phyloP scores from a whole-genome alignment of 1,140 invertebrate genomes.

The Zaprionus gabonicus region DNA sequence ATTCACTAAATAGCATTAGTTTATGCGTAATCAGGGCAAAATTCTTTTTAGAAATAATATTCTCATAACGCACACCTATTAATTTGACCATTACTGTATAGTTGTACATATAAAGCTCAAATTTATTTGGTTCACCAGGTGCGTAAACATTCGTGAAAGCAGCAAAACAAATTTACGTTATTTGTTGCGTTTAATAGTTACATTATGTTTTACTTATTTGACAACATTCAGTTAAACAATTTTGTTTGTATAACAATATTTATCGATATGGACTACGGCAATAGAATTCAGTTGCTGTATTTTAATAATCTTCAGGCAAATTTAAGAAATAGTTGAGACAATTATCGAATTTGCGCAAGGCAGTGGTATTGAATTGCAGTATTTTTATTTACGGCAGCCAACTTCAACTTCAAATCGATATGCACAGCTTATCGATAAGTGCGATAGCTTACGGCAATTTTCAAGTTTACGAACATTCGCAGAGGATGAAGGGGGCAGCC shows the following conservation, averaged over 20 bases:
- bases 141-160: background rate
- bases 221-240: background rate
- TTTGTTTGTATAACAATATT: background rate
- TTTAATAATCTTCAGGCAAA: background rate
- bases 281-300: background rate
- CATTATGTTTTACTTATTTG: conserved; percentile 1
- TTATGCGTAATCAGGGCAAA: too few species aligned
- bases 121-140: background rate
- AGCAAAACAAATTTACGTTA: background rate
- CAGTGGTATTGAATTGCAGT: background rate
- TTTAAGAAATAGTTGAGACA: background rate
- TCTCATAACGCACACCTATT: too few species aligned
- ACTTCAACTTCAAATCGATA: background rate
- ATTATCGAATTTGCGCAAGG: background rate
- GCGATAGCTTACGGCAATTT: background rate
- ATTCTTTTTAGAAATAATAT: too few species aligned
- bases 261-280: background rate
- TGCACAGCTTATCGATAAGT: background rate
- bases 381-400: background rate
- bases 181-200: background rate
- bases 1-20: too few species aligned
- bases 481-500: background rate
- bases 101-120: background rate
- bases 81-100: background rate
- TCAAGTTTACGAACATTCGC: too few species aligned